Evolutionary conservation across 2,888 invertebrate species (phyloP), one percentile per base, ranked within the genome.

Genomic region (Geotrupes spiniger): DNA sequence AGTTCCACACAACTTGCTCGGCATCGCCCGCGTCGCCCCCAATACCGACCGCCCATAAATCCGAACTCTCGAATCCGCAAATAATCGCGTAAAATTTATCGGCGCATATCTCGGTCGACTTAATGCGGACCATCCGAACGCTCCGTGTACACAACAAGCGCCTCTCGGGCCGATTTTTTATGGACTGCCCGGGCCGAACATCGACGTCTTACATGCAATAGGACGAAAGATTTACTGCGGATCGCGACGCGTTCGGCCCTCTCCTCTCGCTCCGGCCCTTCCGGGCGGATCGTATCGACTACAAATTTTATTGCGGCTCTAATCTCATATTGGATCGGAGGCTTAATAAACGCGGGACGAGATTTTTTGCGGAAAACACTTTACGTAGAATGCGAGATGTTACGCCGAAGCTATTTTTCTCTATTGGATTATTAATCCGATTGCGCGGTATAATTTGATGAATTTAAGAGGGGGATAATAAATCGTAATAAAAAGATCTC

Each of bases 181-280:
- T 29, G 12, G 10, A 29, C 29, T 11, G 29, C 29, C 29, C 27
- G 10, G n/a, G 29, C 5, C 29, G 12, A 11, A 29, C 11, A 29
- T 29, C 29, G 29, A 11, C 29, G 29, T 29, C 29, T 29, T 29
- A 29, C 29, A 29, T 29, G 29, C 11, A 29, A 29, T 29, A 29
- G 12, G 12, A 29, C 29, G 29, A 8, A 11, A 10, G 29, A 29
- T 29, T 29, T 29, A 29, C 10, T 11, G 12, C 10, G 12, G 12
- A 29, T 29, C 11, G 12, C 29, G 29, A 29, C 10, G 29, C 29
- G 10, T n/a, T n/a, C n/a, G n/a, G 12, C 29, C 11, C 11, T 29
- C 10, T 29, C 11, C 11, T 29, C 11, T 29, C 10, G 12, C 10
- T 11, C 29, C 10, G 12, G 29, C 29, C 4, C 10, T 11, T 4